Evolutionary conservation across 2,797 vertebrate species (phyloP), one percentile per base, ranked within the genome.

Genomic region (Iguana delicatissima): DNA sequence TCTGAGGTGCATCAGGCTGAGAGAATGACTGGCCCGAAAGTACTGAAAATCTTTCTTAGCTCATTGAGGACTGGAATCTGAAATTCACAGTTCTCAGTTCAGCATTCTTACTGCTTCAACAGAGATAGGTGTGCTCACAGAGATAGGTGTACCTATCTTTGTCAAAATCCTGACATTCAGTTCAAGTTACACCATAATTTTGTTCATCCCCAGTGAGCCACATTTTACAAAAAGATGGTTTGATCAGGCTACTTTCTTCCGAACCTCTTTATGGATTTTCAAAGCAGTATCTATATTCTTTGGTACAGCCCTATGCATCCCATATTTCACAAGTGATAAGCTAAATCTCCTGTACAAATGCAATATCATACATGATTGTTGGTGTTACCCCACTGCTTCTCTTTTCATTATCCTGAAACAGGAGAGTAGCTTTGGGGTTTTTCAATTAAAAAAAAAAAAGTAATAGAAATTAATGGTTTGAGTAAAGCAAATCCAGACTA

Each of bases 311-410:
- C 35, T 62, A 38, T 42, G 32, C 10, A 42, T 46, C 10, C 67
- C 38, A 38, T 42, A 42, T 22, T 72, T 1, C 18, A 72, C 29
- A 85, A 84, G 64, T 24, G 22, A 20, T 9, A 69, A 18, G 9
- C 18, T 1, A 85, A 72, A 35, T 72, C 38, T 69, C 24, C 35
- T 29, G 6, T 9, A 67, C 12, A 42, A 84, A 0, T 1, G 4
- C 46, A 22, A 42, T 22, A 5, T 87, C n/a, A 0, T 0, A 29
- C 55, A 79, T 29, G 5, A 50, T 42, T 1, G n/a, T 3, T 18
- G 72, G 26, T 0, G 7, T n/a, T 9, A 62, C 13, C 57, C 2
- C 1, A 74, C 92, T 64, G 57, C 74, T 92, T 89, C 52, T n/a
- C n/a, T 59, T 42, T 52, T 32, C 29, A 72, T 2, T 64, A 0